phyloP scores from a whole-genome alignment of 2,113 vertebrate species.

The Grus americana region DNA sequence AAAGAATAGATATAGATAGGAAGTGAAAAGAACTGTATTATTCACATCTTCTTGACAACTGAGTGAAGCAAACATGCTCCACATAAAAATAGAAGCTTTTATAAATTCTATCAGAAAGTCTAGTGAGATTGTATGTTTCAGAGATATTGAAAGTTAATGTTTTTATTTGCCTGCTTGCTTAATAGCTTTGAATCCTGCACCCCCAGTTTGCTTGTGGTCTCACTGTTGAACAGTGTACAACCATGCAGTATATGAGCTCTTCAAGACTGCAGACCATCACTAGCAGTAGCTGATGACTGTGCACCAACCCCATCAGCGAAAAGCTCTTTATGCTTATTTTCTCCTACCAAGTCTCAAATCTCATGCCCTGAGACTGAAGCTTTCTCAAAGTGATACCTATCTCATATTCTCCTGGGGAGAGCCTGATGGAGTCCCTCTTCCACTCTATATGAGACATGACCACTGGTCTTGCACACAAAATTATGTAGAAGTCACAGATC shows the following conservation, averaged over 20 bases:
- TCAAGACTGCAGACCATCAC: neutral
- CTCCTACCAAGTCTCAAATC: neutral
- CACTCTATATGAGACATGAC: neutral
- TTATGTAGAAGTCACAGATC: neutral
- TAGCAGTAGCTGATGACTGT: neutral
- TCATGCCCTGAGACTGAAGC: neutral
- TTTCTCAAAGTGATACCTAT: neutral
- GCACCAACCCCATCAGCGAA: neutral
- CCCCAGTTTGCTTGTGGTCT: neutral
- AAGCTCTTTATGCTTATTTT: neutral
- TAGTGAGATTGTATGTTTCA: neutral
- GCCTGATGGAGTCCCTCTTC: neutral
- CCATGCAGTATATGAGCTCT: neutral
- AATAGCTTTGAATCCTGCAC: neutral
- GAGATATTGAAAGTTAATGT: neutral
- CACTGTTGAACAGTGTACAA: neutral
- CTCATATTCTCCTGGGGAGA: neutral
- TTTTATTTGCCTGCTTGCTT: neutral
- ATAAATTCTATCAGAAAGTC: neutral
- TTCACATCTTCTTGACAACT: neutral
- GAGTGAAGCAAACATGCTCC: neutral
- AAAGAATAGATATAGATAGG: neutral
- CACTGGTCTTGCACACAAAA: neutral
- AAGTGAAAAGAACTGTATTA: neutral
- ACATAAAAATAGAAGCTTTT: neutral